phyloP scores from a whole-genome alignment of 1,140 invertebrate genomes.

The Trichonephila clavipes region DNA sequence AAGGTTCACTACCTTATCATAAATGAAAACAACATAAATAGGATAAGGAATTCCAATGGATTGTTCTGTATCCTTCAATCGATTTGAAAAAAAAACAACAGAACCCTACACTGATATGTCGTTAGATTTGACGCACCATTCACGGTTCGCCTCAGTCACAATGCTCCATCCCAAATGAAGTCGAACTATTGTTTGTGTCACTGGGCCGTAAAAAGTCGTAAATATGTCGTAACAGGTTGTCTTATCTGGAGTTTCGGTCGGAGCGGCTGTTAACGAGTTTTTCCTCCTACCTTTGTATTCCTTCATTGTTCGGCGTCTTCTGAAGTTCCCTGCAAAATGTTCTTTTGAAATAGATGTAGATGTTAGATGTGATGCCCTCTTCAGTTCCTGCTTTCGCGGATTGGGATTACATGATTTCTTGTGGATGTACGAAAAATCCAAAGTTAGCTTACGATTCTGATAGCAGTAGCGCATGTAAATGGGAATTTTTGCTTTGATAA shows the following conservation, averaged over 20 bases:
- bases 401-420: not conserved
- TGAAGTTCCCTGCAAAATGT: not conserved
- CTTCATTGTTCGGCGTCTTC: constrained; percentile 17
- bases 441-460: not conserved
- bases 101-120: not conserved
- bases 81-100: not conserved
- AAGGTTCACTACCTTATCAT: no score
- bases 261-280: not conserved
- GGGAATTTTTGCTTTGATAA: no score
- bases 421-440: not conserved
- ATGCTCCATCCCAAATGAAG: not conserved
- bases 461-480: no score
- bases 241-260: not conserved
- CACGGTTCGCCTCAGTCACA: no score
- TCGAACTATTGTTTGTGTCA: not conserved
- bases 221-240: constrained; percentile 28
- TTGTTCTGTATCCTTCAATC: no score
- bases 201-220: constrained; percentile 21
- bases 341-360: not conserved
- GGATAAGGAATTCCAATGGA: no score
- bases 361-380: not conserved
- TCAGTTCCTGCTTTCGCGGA: not conserved
- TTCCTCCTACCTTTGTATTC: constrained; percentile 2
- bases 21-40: no score
- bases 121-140: not conserved